phyloP scores from a whole-genome alignment of 2,888 invertebrate genomes.

The Leuctra nigra region DNA sequence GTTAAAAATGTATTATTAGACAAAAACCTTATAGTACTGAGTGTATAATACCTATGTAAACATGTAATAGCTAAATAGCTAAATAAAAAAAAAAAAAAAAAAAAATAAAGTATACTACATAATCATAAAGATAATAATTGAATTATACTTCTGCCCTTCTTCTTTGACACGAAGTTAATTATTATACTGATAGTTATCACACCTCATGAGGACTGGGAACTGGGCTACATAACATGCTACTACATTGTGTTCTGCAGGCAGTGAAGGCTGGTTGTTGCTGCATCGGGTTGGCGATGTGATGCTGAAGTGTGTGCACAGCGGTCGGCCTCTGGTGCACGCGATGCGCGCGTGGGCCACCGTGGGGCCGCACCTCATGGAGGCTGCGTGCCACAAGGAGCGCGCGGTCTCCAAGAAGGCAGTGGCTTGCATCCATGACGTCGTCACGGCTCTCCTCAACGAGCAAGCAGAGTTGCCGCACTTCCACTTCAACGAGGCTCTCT shows the following conservation, averaged over 20 bases:
- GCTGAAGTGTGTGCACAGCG: slow-evolving; percentile 76
- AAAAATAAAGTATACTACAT: no score
- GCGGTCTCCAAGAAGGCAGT: slow-evolving; percentile 87
- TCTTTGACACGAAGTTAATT: no score
- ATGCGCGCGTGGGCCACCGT: slow-evolving; percentile 89
- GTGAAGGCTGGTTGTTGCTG: slow-evolving; percentile 51
- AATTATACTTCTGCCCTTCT: no score
- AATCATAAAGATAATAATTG: no score
- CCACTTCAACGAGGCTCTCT: slow-evolving; percentile 90
- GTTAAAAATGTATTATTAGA: no score
- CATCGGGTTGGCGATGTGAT: slow-evolving; percentile 85
- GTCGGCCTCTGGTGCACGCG: slow-evolving; percentile 81
- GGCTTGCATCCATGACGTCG: slow-evolving; percentile 80
- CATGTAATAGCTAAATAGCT: no score
- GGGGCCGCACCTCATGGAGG: slow-evolving; percentile 92
- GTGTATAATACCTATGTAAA: no score
- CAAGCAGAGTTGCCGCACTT: slow-evolving; percentile 87
- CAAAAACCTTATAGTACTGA: no score
- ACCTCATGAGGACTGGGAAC: no score
- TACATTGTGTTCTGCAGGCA: slow-evolving; percentile 43
- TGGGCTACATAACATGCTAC: no score
- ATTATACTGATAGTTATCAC: no score
- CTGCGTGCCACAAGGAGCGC: slow-evolving; percentile 85
- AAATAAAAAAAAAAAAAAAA: no score
- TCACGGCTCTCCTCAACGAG: slow-evolving; percentile 78